Evolutionary conservation across 2,797 vertebrate genomes (phyloP).

Genomic region (Onychomys leucogaster): DNA sequence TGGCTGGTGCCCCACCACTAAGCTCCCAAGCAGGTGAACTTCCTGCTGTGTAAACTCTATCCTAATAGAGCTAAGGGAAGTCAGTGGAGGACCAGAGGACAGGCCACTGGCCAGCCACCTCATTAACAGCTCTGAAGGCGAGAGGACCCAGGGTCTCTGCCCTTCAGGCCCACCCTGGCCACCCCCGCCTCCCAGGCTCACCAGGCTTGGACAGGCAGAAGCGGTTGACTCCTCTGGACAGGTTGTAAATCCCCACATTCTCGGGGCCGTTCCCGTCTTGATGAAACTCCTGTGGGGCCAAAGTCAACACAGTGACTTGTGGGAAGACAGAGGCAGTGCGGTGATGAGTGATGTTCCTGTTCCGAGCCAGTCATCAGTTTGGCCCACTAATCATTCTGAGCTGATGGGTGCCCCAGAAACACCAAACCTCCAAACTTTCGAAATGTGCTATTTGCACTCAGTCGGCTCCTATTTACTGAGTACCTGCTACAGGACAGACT

Average conservation of each 20-base stretch:
- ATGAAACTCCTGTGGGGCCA: constrained; percentile 95
- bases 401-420: constrained; percentile 61
- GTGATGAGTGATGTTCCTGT: constrained; percentile 66
- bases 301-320: constrained; percentile 69
- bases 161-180: background rate
- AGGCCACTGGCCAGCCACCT: background rate
- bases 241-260: constrained; percentile 98
- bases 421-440: constrained; percentile 57
- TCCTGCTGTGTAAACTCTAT: background rate
- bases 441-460: constrained; percentile 12
- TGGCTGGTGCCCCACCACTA: background rate
- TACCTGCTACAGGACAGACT: background rate
- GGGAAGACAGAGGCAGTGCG: constrained; percentile 19
- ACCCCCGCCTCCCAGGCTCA: constrained; percentile 80
- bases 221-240: constrained; percentile 98
- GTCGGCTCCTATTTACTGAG: constrained; percentile 51
- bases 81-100: background rate
- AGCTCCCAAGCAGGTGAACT: background rate
- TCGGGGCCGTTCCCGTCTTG: constrained; percentile 98
- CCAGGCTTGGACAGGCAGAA: constrained; percentile 99
- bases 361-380: constrained; percentile 67
- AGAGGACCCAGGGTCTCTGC: background rate
- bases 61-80: background rate
- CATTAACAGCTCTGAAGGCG: background rate
- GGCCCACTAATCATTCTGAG: constrained; percentile 64